Base-by-base conservation (phyloP, 2,888 invertebrate species). In the Nomada lathburiana region DNA sequence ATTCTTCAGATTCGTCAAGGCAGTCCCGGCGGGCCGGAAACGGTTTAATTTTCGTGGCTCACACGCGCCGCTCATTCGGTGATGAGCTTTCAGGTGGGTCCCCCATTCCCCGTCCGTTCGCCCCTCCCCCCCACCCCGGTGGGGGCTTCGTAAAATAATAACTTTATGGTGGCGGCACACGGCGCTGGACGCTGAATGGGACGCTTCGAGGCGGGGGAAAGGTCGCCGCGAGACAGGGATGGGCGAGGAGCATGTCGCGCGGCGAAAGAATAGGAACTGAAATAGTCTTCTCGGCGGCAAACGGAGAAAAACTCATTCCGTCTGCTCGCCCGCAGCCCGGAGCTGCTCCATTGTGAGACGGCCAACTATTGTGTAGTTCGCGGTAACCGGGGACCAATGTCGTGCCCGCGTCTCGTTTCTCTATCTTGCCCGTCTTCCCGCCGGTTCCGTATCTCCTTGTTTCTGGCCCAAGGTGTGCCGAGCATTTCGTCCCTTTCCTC, bases 221-320 rank as follows among this genome's bases (percentile, higher is more conserved):
- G 73, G 70, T 50, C 60, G 50, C 29, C 29, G 44, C 53, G 52
- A 70, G 59, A 64, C 20, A 64, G 71, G 59, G 44, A 60, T 44
- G 60, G 18, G 65, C 60, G 76, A 62, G 72, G 76, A 65, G 74
- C 62, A 18, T 68, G 76, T 81, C 79, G 77, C 69, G 80, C 53
- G 80, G 70, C 72, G 82, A 86, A 86, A 86, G 82, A 88, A 90
- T 87, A 70, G 86, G 80, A 91, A 87, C 86, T 88, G 86, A 91
- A 92, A 92, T 90, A 89, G 89, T 88, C 86, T 82, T 80, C 86
- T 79, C 84, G 87, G 83, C 81, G 80, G 85, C 85, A 87, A 91
- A 90, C 90, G 89, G 89, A 91, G 90, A 90, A 91, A 92, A 92
- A 89, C 88, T 91, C 89, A 90, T 90, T 91, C 86, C 89, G 89